Conservation (phyloP, 53 echinoderm and acorn worm genomes). For the Echinometra lucunter region DNA sequence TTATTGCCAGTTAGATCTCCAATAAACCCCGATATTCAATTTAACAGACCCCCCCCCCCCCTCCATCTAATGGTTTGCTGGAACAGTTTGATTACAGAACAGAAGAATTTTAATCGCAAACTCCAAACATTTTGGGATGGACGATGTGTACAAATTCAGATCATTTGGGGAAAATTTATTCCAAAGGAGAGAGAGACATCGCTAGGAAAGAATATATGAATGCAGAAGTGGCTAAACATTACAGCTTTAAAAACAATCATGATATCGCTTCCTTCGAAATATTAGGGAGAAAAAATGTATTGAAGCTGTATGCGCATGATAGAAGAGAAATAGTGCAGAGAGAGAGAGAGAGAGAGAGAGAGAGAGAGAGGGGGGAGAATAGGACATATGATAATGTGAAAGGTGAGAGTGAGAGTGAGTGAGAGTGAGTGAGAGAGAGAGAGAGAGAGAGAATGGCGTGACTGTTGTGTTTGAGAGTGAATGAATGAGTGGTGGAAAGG, state of each 20-base stretch:
- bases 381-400: no score
- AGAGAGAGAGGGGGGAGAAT: background rate
- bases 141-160: background rate
- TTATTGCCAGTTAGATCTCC: constrained; percentile 17
- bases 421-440: background rate
- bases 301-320: background rate
- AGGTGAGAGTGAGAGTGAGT: background rate
- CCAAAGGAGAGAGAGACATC: background rate
- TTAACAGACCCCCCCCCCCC: background rate
- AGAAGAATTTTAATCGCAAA: background rate
- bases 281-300: background rate
- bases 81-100: background rate
- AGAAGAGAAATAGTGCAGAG: background rate
- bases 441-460: background rate
- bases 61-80: background rate
- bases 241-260: background rate
- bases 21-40: background rate
- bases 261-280: background rate
- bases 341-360: background rate
- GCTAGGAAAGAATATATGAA: background rate
- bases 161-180: background rate
- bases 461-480: background rate
- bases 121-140: background rate
- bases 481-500: background rate
- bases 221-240: background rate